Evolutionary conservation across 2,888 invertebrate species (phyloP).

Genomic region (Nemurella pictetii): DNA sequence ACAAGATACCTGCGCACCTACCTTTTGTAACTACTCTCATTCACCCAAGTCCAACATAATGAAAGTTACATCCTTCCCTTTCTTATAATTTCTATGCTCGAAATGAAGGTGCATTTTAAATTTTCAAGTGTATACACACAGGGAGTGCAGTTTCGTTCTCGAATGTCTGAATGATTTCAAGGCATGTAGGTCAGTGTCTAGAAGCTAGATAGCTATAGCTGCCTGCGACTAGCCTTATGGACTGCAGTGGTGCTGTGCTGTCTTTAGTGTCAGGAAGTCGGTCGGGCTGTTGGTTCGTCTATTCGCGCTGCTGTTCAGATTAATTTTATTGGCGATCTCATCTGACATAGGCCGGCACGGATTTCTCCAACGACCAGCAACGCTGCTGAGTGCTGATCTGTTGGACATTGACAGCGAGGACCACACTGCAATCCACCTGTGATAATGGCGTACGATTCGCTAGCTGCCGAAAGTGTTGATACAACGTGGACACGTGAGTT

Average conservation of each 20-base stretch:
- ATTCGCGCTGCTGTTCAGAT: neutral
- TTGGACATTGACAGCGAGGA: neutral
- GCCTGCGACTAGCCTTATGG: too few species aligned
- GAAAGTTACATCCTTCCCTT: neutral
- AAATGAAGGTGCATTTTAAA: neutral
- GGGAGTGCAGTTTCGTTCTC: neutral
- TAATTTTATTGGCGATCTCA: neutral
- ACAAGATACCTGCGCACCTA: neutral
- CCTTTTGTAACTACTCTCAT: neutral
- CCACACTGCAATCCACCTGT: neutral
- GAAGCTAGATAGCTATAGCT: too few species aligned
- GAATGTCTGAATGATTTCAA: neutral
- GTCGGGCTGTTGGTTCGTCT: neutral
- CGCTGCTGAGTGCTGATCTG: neutral
- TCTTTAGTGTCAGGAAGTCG: neutral
- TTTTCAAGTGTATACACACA: neutral
- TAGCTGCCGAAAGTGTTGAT: neutral
- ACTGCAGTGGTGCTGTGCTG: too few species aligned
- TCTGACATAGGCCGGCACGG: neutral
- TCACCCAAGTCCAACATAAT: neutral
- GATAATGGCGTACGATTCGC: neutral
- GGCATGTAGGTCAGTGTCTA: neutral
- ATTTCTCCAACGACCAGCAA: neutral
- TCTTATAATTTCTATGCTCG: neutral
- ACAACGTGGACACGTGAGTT: neutral